Percentiles rank a stretch among this genome's conserved stretches.
These are phyloP conservation scores for Papilio demoleus DNA, from an alignment of 2,888 invertebrate genomes.

Conservation along the genomic window DNA sequence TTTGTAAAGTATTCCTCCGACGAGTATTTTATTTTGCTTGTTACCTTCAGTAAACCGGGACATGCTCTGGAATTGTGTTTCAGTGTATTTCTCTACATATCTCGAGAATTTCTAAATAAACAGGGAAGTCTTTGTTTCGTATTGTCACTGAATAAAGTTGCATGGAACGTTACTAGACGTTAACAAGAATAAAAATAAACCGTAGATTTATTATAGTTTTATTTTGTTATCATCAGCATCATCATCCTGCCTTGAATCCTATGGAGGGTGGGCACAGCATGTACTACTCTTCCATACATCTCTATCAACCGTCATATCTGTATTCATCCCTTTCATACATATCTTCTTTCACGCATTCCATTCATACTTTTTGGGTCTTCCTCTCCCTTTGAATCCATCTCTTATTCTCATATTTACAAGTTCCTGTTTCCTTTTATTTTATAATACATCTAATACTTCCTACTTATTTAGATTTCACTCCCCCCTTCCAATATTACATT, in stretches of 20 bases:
- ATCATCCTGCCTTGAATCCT: too few relatives aligned
- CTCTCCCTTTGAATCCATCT: too few relatives aligned
- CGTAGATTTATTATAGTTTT: background rate
- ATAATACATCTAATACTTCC: background rate
- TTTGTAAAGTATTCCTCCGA: background rate
- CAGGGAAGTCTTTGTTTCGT: background rate
- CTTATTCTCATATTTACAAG: too few relatives aligned
- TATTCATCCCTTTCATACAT: too few relatives aligned
- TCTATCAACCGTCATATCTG: too few relatives aligned
- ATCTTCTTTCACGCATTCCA: too few relatives aligned
- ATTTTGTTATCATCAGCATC: too few relatives aligned
- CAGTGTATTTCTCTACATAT: background rate
- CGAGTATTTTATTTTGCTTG: conserved; percentile 7
- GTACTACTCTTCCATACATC: too few relatives aligned
- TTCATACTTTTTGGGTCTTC: too few relatives aligned
- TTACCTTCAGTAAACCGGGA: background rate
- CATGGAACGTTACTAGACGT: background rate
- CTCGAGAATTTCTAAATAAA: background rate
- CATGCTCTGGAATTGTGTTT: background rate
- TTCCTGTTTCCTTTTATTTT: too few relatives aligned
- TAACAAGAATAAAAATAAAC: background rate
- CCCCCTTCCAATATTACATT: conserved; percentile 5
- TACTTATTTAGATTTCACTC: background rate
- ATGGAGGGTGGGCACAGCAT: too few relatives aligned
- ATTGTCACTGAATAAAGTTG: background rate